Percentiles rank a stretch among this genome's conserved stretches.
phyloP scores from a whole-genome alignment of 2,797 vertebrate genomes.

The Oreochromis mossambicus region DNA sequence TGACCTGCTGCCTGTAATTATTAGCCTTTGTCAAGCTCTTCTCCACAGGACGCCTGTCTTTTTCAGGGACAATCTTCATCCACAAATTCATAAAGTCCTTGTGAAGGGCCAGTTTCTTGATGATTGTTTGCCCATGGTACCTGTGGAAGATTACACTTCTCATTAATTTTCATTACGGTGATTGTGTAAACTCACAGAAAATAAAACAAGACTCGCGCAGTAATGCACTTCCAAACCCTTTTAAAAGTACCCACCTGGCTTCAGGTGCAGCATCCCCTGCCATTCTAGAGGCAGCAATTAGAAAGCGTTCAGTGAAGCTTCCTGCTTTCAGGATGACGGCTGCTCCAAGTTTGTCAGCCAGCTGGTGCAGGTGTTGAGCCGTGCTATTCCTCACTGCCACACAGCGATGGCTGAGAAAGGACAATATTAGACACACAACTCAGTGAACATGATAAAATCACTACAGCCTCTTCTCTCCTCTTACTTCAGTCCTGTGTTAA shows the following conservation, averaged over 20 bases:
- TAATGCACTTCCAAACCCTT: background rate
- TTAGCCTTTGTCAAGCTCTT: no score
- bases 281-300: background rate
- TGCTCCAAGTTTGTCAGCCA: background rate
- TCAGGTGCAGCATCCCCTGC: background rate
- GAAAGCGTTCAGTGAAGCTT: background rate
- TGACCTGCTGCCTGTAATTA: no score
- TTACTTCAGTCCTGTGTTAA: background rate
- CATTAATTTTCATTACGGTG: background rate
- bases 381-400: background rate
- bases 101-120: no score
- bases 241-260: background rate
- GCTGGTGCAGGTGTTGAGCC: background rate
- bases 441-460: background rate
- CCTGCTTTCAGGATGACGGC: background rate
- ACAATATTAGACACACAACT: background rate
- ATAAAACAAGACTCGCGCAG: background rate
- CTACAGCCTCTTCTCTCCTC: background rate
- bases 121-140: background rate
- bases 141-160: background rate
- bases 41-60: no score
- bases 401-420: background rate
- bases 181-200: accelerated
- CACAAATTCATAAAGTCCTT: no score
- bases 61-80: no score